Evolutionary conservation across 2,113 vertebrate genomes (phyloP).

Genomic region (Osmerus eperlanus): DNA sequence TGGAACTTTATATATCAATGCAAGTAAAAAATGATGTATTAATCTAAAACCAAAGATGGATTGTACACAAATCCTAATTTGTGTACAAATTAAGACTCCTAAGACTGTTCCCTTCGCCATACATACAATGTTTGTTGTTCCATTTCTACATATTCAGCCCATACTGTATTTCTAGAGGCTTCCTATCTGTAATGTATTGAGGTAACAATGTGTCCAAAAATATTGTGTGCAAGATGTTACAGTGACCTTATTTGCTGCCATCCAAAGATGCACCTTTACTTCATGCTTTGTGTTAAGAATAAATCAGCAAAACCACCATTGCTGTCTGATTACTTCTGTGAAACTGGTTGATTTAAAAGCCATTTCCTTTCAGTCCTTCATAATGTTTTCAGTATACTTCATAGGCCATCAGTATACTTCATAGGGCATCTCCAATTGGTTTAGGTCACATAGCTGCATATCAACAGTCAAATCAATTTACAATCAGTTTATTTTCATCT

Average conservation of each 20-base stretch:
- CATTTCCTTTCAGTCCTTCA: not conserved
- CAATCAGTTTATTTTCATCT: no score
- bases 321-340: not conserved
- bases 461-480: no score
- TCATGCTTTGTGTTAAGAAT: slow-evolving; percentile 39
- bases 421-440: no score
- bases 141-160: not conserved
- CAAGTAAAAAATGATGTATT: not conserved
- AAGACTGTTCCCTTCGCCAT: slow-evolving; percentile 18
- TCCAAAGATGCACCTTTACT: slow-evolving; percentile 21
- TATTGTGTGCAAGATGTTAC: not conserved
- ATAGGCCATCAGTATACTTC: no score
- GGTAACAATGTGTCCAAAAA: not conserved
- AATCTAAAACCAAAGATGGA: slow-evolving; percentile 31
- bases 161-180: not conserved
- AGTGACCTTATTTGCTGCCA: not conserved
- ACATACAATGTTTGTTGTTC: slow-evolving; percentile 14
- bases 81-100: no score
- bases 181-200: not conserved
- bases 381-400: no score
- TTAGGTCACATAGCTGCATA: no score
- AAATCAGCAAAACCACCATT: slow-evolving; percentile 38
- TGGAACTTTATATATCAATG: slow-evolving; percentile 15
- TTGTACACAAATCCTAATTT: slow-evolving; percentile 12
- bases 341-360: not conserved